Conservation (phyloP, 2,888 invertebrate species). For the Ferrisia virgata region DNA sequence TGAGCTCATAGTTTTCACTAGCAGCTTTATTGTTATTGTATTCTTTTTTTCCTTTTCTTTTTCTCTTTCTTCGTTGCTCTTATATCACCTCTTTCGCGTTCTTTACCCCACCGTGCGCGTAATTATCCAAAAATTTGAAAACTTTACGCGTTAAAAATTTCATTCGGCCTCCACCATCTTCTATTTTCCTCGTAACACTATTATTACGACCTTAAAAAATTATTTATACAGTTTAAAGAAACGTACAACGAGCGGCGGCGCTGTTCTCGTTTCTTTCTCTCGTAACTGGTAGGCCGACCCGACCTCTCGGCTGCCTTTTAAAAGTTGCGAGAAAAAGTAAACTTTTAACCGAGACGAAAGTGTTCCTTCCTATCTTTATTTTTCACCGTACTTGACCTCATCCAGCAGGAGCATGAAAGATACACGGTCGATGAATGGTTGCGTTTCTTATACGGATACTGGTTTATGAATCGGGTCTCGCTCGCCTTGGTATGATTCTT, state of each 20-base stretch:
- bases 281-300: no score
- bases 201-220: not conserved
- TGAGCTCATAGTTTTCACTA: not conserved
- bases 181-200: not conserved
- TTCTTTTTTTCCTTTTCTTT: not conserved
- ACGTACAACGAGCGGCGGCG: not conserved
- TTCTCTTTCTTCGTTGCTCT: not conserved
- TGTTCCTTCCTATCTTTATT: not conserved
- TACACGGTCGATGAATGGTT: not conserved
- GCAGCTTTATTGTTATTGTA: not conserved
- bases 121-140: not conserved
- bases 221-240: not conserved
- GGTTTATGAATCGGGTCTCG: no score
- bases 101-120: no score
- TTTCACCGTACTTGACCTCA: not conserved
- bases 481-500: no score
- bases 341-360: not conserved
- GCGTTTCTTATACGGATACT: not conserved
- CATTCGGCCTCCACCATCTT: not conserved
- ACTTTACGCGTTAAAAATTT: constrained; percentile 5
- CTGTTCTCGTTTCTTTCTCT: not conserved
- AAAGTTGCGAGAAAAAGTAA: not conserved
- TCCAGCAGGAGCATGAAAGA: not conserved
- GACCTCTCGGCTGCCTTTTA: not conserved
- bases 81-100: not conserved